Base-by-base conservation (phyloP, 2,113 vertebrate genomes). In the Chlamydotis undulata region DNA sequence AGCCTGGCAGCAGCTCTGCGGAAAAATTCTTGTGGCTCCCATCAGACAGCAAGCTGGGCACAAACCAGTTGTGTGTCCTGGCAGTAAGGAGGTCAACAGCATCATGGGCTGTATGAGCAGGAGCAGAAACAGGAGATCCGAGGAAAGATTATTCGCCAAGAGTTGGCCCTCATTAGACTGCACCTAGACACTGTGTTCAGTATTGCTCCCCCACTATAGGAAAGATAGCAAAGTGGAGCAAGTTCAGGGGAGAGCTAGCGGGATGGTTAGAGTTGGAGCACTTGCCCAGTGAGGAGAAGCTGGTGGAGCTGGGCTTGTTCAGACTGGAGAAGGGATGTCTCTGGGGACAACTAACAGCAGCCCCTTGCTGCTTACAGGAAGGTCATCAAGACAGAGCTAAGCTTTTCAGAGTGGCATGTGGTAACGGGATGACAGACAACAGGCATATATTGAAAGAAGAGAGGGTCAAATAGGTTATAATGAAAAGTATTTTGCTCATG, bases 361-460 rank as follows among this genome's bases (percentile, higher is more conserved):
- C 39, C 0, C 8, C 2, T 5, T 0, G 2, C 14, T 33, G 47
- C 19, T 74, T 50, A 41, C 2, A 71, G 19, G 12, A 45, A 82
- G 47, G 60, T 23, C 39, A 45, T 69, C 50, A 67, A n/a, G 16
- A 50, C 28, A 64, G 60, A 83, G 45, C 8, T 35, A 61, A 61
- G 39, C 10, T 81, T 78, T 84, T 47, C 28, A 64, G 21, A 53
- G 8, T 23, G 18, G 24, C 14, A 3, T 39, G 19, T 39, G 8
- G 28, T 47, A 69, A 31, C 28, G 60, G 37, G 14, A 63, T 55
- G 35, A 53, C 31, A 41, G 26, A 63, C 24, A 50, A 29, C 10
- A 47, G 50, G 55, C 14, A 41, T 14, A 14, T 43, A 12, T 63
- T 61, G 52, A 83, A 87, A 81, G 5, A 83, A 52, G 12, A 83